Base-by-base conservation (phyloP, 2,797 vertebrate species). In the Eurystomus glaucurus region DNA sequence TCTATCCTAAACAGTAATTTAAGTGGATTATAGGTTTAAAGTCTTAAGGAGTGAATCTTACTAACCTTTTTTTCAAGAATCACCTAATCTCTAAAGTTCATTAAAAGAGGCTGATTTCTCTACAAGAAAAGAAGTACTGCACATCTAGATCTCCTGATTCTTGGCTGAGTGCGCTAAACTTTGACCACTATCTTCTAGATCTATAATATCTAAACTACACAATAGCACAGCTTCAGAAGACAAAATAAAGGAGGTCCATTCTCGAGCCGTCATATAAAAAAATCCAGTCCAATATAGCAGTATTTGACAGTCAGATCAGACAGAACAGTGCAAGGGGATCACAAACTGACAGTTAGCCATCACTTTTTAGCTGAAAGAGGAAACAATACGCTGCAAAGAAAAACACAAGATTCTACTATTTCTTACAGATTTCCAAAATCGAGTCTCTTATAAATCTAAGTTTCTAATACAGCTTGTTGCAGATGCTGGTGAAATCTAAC, bases 21-120 rank as follows among this genome's bases (percentile, higher is more conserved):
- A 33, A 72, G 2, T 46, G 25, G 6, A 37, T 74, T 60, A 39
- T 23, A 28, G 3, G 6, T 50, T 76, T 71, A 35, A 75, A 76
- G 65, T 61, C 25, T 43, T 35, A 35, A 78, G 6, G 1, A 68
- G 4, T 62, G 10, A 18, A 18, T 55, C 16, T 62, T 26, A 64
- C 58, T 26, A 64, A 18, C 1, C 10, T 35, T 4, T 7, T 64
- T 64, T 76, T 14, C 10, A 51, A 2, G 0, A 60, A 46, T 28
- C 41, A 21, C 8, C 20, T 37, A 6, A 60, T 37, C 10, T 80
- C 39, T 46, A 3, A 84, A 20, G 3, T 26, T 65, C 17, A 5
- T 21, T 51, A 37, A 48, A 55, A 50, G 17, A 39, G 23, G 8
- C 8, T 68, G 37, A 8, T 54, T 86, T 26, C 17, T 70, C 23